Conservation (phyloP, 92 coral and sea anemone species). For the Actinostola sp. region DNA sequence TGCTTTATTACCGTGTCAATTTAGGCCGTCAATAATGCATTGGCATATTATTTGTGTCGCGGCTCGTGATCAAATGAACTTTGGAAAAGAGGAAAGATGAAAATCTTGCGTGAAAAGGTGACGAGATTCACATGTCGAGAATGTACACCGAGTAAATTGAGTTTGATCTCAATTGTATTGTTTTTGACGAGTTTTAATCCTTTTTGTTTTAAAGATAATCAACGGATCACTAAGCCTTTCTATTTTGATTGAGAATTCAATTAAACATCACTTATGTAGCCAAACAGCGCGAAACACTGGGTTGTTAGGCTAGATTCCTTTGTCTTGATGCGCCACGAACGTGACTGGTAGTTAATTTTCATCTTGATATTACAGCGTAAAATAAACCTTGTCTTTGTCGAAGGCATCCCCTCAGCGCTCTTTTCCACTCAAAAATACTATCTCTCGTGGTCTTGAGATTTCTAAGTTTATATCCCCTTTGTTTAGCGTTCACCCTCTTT, state of each 20-base stretch:
- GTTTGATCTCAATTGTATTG: not conserved
- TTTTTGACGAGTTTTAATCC: slow-evolving; percentile 14
- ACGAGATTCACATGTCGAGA: too few species aligned
- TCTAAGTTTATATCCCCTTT: too few species aligned
- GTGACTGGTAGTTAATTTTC: not conserved
- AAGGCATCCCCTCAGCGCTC: not conserved
- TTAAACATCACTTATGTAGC: slow-evolving; percentile 14
- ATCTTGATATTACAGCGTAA: not conserved
- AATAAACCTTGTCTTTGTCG: not conserved
- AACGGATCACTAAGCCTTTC: slow-evolving; percentile 23
- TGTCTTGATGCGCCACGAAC: not conserved
- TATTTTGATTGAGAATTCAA: slow-evolving; percentile 15
- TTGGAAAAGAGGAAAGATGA: not conserved
- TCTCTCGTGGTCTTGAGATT: too few species aligned
- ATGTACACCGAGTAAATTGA: not conserved
- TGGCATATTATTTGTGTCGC: too few species aligned
- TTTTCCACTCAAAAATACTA: too few species aligned
- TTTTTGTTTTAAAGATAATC: slow-evolving; percentile 13
- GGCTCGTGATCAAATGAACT: too few species aligned
- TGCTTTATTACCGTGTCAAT: slow-evolving; percentile 1
- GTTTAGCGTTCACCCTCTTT: too few species aligned
- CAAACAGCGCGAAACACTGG: slow-evolving; percentile 8
- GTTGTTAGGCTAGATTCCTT: slow-evolving; percentile 5
- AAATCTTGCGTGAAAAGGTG: too few species aligned
- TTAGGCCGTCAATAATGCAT: not conserved